These are phyloP conservation scores for Trichogramma dendrolimi DNA, from an alignment of 2,888 invertebrate species.

Conservation along the genomic window DNA sequence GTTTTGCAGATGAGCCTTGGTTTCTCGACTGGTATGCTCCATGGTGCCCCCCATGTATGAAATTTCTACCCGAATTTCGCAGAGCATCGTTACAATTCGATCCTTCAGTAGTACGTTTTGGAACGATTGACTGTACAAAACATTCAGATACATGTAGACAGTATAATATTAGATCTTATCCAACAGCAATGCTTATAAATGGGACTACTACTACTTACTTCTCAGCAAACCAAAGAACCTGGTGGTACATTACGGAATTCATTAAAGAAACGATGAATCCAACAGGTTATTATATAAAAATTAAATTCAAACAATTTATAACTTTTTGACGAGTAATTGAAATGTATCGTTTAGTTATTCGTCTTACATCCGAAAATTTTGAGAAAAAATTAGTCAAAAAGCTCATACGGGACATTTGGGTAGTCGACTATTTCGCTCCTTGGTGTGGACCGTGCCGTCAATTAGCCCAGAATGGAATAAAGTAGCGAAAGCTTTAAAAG, in stretches of 20 bases:
- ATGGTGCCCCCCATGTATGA: slow-evolving; percentile 74
- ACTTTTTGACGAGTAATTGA: slow-evolving; percentile 3
- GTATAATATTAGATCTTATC: slow-evolving; percentile 64
- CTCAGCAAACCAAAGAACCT: slow-evolving; percentile 58
- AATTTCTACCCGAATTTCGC: slow-evolving; percentile 65
- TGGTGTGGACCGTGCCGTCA: slow-evolving; percentile 75
- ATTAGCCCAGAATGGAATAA: slow-evolving; percentile 65
- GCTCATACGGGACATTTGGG: slow-evolving; percentile 58
- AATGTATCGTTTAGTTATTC: slow-evolving; percentile 52
- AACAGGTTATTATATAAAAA: slow-evolving; percentile 46
- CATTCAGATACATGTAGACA: slow-evolving; percentile 59
- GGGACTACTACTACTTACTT: slow-evolving; percentile 56
- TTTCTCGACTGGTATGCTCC: slow-evolving; percentile 75
- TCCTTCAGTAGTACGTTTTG: slow-evolving; percentile 56
- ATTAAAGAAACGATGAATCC: slow-evolving; percentile 59
- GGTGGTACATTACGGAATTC: slow-evolving; percentile 62
- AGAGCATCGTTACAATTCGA: slow-evolving; percentile 59
- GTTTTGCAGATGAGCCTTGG: slow-evolving; percentile 52
- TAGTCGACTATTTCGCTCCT: slow-evolving; percentile 69
- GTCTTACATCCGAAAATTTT: slow-evolving; percentile 58
- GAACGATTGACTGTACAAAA: slow-evolving; percentile 67
- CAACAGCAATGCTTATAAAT: slow-evolving; percentile 67
- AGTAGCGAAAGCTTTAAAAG: slow-evolving; percentile 57
- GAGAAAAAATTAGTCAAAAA: slow-evolving; percentile 56
- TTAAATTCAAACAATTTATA: slow-evolving; percentile 3